A percentile compares a stretch with the other conserved stretches of the same genome.
Evolutionary conservation across 2,113 vertebrate species (phyloP).

Genomic region (Bos taurus): DNA sequence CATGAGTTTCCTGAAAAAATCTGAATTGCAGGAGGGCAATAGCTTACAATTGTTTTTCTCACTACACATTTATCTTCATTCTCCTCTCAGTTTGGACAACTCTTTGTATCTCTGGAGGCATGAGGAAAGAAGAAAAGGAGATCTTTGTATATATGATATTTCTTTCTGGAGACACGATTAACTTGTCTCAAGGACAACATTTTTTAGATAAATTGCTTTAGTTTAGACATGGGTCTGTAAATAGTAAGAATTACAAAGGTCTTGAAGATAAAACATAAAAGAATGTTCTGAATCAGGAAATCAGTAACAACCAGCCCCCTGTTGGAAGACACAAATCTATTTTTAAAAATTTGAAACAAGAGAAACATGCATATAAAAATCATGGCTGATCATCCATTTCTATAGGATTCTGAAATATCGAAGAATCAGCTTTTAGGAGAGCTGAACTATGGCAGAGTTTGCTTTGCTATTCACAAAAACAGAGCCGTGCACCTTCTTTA

Average conservation of each 20-base stretch:
- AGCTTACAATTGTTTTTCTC: not conserved
- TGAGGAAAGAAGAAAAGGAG: not conserved
- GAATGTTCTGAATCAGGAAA: not conserved
- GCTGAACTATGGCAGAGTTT: not conserved
- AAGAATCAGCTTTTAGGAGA: not conserved
- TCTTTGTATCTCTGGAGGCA: not conserved
- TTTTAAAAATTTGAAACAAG: not conserved
- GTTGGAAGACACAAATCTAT: not conserved
- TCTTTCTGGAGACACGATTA: not conserved
- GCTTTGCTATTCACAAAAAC: not conserved
- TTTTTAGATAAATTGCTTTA: not conserved
- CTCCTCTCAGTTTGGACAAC: not conserved
- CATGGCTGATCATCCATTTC: not conserved
- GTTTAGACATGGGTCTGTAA: not conserved
- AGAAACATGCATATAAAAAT: not conserved
- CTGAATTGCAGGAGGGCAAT: not conserved
- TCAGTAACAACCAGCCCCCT: not conserved
- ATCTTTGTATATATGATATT: not conserved
- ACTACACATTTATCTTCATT: not conserved
- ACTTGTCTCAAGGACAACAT: not conserved
- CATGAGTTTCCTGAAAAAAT: not conserved
- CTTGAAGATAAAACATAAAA: not conserved
- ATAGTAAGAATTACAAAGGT: constrained; percentile 8
- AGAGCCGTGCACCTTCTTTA: not conserved
- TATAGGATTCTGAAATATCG: not conserved